Conservation (phyloP, 1,140 invertebrate genomes). For the Drosophila setifemur region DNA sequence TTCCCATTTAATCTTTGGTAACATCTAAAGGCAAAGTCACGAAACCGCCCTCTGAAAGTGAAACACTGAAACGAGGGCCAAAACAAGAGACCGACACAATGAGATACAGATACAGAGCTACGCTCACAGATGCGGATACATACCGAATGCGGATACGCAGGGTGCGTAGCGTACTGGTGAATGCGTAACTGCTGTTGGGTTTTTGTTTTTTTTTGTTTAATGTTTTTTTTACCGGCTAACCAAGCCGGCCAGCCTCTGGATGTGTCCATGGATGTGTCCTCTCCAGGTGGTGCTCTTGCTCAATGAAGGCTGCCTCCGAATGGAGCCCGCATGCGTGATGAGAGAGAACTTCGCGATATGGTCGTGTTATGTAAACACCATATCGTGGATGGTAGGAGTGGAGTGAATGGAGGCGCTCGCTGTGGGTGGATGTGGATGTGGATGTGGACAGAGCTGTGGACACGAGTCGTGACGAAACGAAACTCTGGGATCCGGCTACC, state of each 20-base stretch:
- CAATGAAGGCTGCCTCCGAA: constrained; percentile 4
- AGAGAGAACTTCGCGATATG: constrained; percentile 24
- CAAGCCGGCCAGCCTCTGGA: too few relatives aligned
- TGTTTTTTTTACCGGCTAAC: constrained; percentile 50
- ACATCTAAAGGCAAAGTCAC: neutral
- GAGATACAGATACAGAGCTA: neutral
- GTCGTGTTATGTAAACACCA: constrained; percentile 41
- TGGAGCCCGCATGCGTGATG: constrained; percentile 35
- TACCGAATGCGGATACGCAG: constrained; percentile 31
- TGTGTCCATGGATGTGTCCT: constrained; percentile 25
- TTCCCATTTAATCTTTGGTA: neutral
- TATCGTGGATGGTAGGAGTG: neutral
- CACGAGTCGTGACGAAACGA: constrained; percentile 34
- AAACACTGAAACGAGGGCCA: neutral
- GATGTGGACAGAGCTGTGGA: constrained; percentile 35
- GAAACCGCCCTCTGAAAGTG: neutral
- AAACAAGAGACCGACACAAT: constrained; percentile 2
- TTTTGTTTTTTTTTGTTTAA: too few relatives aligned
- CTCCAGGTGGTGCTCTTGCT: constrained; percentile 7
- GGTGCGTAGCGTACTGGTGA: constrained; percentile 59
- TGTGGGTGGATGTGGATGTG: neutral
- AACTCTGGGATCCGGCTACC: constrained; percentile 20
- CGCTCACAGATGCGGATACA: constrained; percentile 25
- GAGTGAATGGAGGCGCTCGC: too few relatives aligned
- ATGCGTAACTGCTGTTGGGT: constrained; percentile 10